Evolutionary conservation across 2,113 vertebrate genomes (phyloP), one percentile per base, ranked within the genome.

Genomic region (Aptenodytes forsteri): DNA sequence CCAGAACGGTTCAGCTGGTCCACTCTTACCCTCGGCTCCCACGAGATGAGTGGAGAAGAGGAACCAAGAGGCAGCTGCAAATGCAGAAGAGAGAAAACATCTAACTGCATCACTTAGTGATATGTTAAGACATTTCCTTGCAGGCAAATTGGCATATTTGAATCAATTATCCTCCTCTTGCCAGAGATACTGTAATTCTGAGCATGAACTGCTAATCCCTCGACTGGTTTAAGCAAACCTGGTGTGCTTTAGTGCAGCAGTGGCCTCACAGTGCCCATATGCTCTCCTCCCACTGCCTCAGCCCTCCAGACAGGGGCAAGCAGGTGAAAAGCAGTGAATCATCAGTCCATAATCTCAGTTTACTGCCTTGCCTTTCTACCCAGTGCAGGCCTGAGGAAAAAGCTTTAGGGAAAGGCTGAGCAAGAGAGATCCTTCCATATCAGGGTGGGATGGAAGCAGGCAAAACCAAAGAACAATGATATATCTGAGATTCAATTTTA

Each of bases 21-120:
- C 25, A 6, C 7, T 2, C 18, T 58, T 0, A 0, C 65, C 22
- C 36, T 73, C 1, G 1, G 38, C 17, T 83, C 16, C 38, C 44
- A 5, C 1, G 3, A 55, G 9, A 10, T 44, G 17, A 7, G 30
- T 80, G 46, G 42, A 64, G 38, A 75, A 75, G 17, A 38, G 19
- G 34, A 83, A 54, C 6, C 19, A 58, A 90, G 66, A 54, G 26
- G n/a, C 26, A 83, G 22, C 26, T 79, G 44, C 49, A 79, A 69
- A 80, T 8, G 22, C 30, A 38, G 49, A 78, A 83, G 66, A 56
- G 42, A 73, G 62, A 52, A 87, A 83, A 58, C 11, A 11, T 42
- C 52, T 52, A 64, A 64, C 34, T 64, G 34, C 21, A 52, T n/a
- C 19, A 26, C 32, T 52, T 67, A 73, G 49, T 58, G 49, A 46